Evolutionary conservation across 2,797 vertebrate species (phyloP), one percentile per base, ranked within the genome.

Genomic region (Chromis chromis): DNA sequence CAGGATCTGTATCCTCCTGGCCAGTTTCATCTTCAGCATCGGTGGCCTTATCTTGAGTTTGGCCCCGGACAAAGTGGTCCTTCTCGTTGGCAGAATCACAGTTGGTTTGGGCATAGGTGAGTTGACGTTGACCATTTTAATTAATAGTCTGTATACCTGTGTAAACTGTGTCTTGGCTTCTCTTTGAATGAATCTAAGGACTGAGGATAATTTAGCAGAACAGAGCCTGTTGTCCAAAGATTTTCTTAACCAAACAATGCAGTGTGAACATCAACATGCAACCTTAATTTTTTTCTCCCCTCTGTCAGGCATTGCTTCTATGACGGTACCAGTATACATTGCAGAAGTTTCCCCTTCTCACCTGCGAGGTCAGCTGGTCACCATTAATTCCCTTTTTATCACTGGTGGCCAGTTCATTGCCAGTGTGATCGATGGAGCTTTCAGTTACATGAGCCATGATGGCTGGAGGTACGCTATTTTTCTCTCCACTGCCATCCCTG

Each of bases 261-360:
- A 5, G 27, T n/a, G 42, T 33, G 2, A 22, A 19, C 0, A 0
- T 66, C 21, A 25, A 21, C 58, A 42, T 66, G 6, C 52, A 64
- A 46, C 12, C n/a, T 6, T 25, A 25, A 25, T 25, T 25, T 25
- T 48, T 9, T 12, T 2, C 10, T n/a, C 72, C 3, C 22, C 13
- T 74, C 4, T 31, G 21, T 60, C 72, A 98, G 98, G 98, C 65
- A 88, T 99, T 49, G 96, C 97, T 28, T 99, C 98, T 4, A 99
- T 99, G 98, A 99, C 97, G 0, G 97, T 99, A 39, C 97, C 98
- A 0, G 97, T 99, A 1, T 99, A 99, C 93, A 97, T 99, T 0
- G 98, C 98, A 0, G 98, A 99, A 74, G 95, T 98, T 61, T 97
- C 98, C 6, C 98, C 98, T 3, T 91, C 97, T 0, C 94, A 98